These are phyloP conservation scores for Meles meles DNA, from an alignment of 2,113 vertebrate species.

Conservation along the genomic window DNA sequence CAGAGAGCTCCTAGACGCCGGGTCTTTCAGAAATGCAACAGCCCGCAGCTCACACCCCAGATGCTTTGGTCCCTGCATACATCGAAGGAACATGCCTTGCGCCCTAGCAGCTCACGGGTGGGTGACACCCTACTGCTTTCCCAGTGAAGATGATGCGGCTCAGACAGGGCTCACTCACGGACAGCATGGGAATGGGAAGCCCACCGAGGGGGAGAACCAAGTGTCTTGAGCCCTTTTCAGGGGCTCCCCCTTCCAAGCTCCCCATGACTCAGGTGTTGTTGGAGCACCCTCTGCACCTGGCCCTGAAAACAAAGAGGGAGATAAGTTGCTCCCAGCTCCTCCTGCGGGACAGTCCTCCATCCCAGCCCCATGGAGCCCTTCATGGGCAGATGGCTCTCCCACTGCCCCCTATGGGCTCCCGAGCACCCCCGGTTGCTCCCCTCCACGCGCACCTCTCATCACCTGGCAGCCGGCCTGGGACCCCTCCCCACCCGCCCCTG, in stretches of 20 bases:
- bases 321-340: background rate
- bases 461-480: background rate
- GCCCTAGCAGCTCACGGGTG: background rate
- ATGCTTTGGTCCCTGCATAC: background rate
- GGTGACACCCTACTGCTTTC: background rate
- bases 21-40: background rate
- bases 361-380: background rate
- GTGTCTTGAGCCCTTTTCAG: background rate
- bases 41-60: background rate
- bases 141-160: background rate
- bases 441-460: background rate
- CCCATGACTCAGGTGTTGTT: rapidly evolving
- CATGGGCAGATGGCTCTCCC: rapidly evolving
- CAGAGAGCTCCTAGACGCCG: background rate
- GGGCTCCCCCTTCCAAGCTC: too few species aligned
- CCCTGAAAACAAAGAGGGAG: background rate
- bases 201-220: background rate
- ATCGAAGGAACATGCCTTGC: background rate
- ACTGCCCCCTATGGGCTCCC: background rate
- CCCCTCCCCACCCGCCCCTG: background rate
- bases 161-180: background rate
- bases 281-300: background rate
- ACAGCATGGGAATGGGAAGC: background rate
- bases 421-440: background rate
- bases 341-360: background rate